Evolutionary conservation across 2,113 vertebrate species (phyloP).

Genomic region (Catharus minimus): DNA sequence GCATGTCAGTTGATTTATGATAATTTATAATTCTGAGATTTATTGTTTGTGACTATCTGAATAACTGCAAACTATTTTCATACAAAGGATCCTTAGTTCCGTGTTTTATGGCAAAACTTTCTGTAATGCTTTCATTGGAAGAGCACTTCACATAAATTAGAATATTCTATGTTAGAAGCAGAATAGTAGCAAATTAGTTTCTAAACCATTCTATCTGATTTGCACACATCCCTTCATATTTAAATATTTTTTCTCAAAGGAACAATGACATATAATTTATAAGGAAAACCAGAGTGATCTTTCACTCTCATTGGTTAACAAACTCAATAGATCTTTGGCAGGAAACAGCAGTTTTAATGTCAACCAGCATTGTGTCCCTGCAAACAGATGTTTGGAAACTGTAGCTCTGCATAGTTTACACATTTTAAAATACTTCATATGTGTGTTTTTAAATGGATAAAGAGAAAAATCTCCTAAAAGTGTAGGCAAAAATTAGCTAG

Average conservation of each 20-base stretch:
- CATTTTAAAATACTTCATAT: background rate
- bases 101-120: background rate
- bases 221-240: background rate
- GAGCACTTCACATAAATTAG: background rate
- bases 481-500: background rate
- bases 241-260: constrained; percentile 38
- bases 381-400: background rate
- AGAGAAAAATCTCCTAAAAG: background rate
- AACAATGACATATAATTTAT: background rate
- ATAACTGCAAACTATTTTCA: background rate
- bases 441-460: background rate
- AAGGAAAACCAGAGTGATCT: background rate
- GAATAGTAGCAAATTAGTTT: background rate
- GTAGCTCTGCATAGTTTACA: background rate
- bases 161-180: background rate
- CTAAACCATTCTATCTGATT: background rate
- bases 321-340: background rate
- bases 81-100: background rate
- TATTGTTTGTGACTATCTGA: background rate
- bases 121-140: background rate
- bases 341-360: background rate
- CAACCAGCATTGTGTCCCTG: background rate
- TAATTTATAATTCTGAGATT: background rate
- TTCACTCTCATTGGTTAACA: background rate
- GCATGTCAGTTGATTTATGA: background rate